A percentile compares a stretch with the other conserved stretches of the same genome.
Conservation (phyloP, 2,888 invertebrate species). For the Busseola fusca region DNA sequence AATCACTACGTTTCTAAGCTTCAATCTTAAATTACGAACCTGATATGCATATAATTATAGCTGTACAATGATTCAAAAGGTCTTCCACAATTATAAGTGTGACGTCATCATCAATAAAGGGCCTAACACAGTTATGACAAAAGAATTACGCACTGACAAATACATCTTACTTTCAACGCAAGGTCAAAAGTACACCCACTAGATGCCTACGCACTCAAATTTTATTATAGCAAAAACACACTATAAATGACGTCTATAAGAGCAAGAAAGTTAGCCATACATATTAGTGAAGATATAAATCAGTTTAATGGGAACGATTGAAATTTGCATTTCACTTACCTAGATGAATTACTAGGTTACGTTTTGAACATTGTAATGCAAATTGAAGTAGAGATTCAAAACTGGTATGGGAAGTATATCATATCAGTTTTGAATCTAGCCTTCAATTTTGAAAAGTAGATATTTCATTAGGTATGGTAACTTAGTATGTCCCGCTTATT, state of each 20-base stretch:
- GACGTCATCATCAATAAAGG: slow-evolving; percentile 62
- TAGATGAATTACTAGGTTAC: slow-evolving; percentile 35
- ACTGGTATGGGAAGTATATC: too few species aligned
- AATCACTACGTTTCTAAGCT: slow-evolving; percentile 1
- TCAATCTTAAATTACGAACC: slow-evolving; percentile 13
- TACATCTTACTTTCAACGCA: slow-evolving; percentile 77
- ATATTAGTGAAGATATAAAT: slow-evolving; percentile 29
- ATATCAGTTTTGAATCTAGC: too few species aligned
- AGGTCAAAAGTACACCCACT: slow-evolving; percentile 75
- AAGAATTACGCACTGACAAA: slow-evolving; percentile 67
- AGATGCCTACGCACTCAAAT: slow-evolving; percentile 66
- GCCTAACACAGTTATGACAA: slow-evolving; percentile 65
- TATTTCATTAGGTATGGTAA: not conserved
- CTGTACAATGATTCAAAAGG: slow-evolving; percentile 34
- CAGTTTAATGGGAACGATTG: slow-evolving; percentile 28
- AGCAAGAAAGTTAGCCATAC: slow-evolving; percentile 41
- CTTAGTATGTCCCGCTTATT: not conserved
- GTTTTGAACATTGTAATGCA: slow-evolving; percentile 8
- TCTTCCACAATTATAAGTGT: slow-evolving; percentile 39
- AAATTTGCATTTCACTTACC: slow-evolving; percentile 22
- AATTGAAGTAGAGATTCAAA: slow-evolving; percentile 13
- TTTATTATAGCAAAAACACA: slow-evolving; percentile 35
- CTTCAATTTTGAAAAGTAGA: too few species aligned
- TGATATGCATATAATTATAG: slow-evolving; percentile 48
- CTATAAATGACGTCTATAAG: slow-evolving; percentile 24